phyloP scores from a whole-genome alignment of 1,140 invertebrate genomes.

The Brachionus angularis region DNA sequence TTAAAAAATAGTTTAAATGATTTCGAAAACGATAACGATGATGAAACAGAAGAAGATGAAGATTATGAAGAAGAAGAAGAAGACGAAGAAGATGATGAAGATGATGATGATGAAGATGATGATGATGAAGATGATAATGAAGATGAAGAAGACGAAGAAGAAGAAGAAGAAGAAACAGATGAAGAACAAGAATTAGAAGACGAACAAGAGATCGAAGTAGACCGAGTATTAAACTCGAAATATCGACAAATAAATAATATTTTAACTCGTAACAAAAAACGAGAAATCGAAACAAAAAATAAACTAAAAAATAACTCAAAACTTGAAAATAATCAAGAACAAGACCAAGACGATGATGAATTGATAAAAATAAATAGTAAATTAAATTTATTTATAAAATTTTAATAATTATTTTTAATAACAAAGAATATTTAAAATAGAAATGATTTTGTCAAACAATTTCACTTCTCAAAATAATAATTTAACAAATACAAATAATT shows the following conservation, averaged over 20 bases:
- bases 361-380: neutral
- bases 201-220: conserved; percentile 49
- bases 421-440: no score
- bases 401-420: no score
- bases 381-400: no score
- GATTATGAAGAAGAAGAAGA: conserved; percentile 45
- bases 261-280: conserved; percentile 43
- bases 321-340: conserved; percentile 32
- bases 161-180: conserved; percentile 55
- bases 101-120: conserved; percentile 55
- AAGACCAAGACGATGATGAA: conserved; percentile 39
- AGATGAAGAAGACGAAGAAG: conserved; percentile 50
- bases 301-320: conserved; percentile 48
- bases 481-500: no score
- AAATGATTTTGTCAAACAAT: no score
- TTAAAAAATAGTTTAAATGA: neutral
- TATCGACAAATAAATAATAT: no score
- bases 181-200: conserved; percentile 51
- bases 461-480: no score
- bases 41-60: conserved; percentile 41
- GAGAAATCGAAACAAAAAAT: conserved; percentile 51
- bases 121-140: conserved; percentile 52
- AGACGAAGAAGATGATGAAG: conserved; percentile 43
- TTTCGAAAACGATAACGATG: conserved; percentile 12
- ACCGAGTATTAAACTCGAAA: neutral